phyloP scores from a whole-genome alignment of 53 echinoderm and acorn worm genomes.

The Arbacia lixula region DNA sequence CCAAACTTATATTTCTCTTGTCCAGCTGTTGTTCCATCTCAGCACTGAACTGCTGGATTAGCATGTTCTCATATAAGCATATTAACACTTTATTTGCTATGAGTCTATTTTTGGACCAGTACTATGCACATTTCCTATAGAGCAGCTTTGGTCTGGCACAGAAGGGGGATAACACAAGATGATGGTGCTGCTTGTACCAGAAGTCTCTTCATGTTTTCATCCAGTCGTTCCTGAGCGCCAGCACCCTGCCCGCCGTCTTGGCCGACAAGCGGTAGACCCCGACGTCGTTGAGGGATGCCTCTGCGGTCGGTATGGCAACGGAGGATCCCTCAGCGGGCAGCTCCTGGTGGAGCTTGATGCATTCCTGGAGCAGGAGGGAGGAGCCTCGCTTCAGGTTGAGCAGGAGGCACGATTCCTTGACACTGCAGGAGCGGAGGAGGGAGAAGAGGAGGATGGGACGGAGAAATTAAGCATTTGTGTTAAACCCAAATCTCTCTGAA shows the following conservation, averaged over 20 bases:
- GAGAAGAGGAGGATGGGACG: background rate
- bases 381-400: conserved; percentile 81
- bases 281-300: conserved; percentile 71
- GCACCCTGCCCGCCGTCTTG: conserved; percentile 67
- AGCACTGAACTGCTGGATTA: too few relatives aligned
- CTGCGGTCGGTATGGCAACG: conserved; percentile 46
- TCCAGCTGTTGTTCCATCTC: too few relatives aligned
- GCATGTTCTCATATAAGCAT: too few relatives aligned
- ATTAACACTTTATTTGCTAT: too few relatives aligned
- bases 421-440: conserved; percentile 32
- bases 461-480: too few relatives aligned
- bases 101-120: too few relatives aligned
- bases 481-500: too few relatives aligned
- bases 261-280: conserved; percentile 78
- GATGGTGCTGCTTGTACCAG: too few relatives aligned
- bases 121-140: too few relatives aligned
- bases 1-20: too few relatives aligned
- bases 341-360: conserved; percentile 68
- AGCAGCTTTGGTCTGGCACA: too few relatives aligned
- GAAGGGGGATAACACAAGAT: too few relatives aligned
- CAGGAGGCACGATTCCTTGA: conserved; percentile 82
- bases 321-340: conserved; percentile 26
- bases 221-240: conserved; percentile 85
- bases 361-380: conserved; percentile 76
- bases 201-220: conserved; percentile 69